These are phyloP conservation scores for Zaprionus davidi DNA, from an alignment of 1,140 invertebrate species.

Conservation along the genomic window DNA sequence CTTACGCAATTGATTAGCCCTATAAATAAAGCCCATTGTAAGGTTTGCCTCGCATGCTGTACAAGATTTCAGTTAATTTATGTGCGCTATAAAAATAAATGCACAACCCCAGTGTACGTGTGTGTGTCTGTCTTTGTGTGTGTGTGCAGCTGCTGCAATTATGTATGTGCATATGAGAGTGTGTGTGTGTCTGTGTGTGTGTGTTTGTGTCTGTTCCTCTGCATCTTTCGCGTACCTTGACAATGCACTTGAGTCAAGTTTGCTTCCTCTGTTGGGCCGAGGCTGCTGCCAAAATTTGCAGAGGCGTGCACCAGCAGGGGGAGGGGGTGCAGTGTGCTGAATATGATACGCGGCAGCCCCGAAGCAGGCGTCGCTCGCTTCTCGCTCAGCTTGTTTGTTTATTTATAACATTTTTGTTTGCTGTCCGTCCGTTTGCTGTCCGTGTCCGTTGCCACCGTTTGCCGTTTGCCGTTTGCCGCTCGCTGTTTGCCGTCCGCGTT, in stretches of 20 bases:
- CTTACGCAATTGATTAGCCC: constrained; percentile 52
- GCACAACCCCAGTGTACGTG: constrained; percentile 20
- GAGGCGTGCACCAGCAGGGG: not conserved
- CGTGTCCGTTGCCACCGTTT: constrained; percentile 8
- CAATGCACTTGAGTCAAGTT: constrained; percentile 80
- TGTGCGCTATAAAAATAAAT: constrained; percentile 50
- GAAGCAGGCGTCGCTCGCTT: not conserved
- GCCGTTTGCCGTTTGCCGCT: constrained; percentile 13
- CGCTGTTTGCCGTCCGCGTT: constrained; percentile 38
- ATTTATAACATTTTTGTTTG: constrained; percentile 79
- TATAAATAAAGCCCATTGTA: constrained; percentile 21
- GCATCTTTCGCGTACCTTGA: constrained; percentile 54
- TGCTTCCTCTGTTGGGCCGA: constrained; percentile 67
- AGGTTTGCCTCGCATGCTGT: constrained; percentile 19
- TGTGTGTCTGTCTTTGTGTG: constrained; percentile 20
- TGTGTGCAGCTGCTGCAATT: constrained; percentile 28
- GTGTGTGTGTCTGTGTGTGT: constrained; percentile 21
- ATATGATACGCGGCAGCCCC: constrained; percentile 31
- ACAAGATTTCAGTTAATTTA: constrained; percentile 50
- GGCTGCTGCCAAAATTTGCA: constrained; percentile 64
- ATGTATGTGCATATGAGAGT: constrained; percentile 16
- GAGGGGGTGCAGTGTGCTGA: constrained; percentile 15
- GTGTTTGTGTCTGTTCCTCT: constrained; percentile 6
- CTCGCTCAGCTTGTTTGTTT: constrained; percentile 56
- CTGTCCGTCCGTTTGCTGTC: constrained; percentile 30